Conservation (phyloP, 92 coral and sea anemone species). For the Porites lobata region DNA sequence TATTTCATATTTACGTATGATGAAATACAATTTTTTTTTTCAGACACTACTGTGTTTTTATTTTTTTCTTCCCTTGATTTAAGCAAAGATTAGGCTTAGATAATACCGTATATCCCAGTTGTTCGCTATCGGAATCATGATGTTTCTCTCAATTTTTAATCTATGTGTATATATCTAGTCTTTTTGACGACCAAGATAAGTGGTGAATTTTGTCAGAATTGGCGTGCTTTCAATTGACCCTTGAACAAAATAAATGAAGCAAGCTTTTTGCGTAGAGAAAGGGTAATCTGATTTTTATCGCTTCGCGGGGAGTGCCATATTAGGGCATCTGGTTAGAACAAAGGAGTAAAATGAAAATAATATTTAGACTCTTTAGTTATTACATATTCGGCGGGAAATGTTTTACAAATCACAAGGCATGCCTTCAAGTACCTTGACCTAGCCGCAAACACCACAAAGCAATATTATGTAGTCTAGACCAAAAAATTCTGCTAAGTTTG, state of each 20-base stretch:
- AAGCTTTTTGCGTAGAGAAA: neutral
- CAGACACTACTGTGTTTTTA: neutral
- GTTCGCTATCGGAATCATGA: too few species aligned
- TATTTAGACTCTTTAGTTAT: neutral
- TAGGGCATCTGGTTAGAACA: conserved; percentile 34
- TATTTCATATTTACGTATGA: neutral
- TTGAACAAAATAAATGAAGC: conserved; percentile 6
- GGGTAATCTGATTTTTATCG: conserved; percentile 14
- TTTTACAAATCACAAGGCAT: conserved; percentile 7
- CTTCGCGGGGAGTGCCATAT: conserved; percentile 10
- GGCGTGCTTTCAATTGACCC: neutral
- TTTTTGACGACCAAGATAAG: neutral
- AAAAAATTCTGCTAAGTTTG: neutral
- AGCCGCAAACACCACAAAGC: conserved; percentile 20
- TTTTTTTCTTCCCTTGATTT: neutral
- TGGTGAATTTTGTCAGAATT: too few species aligned
- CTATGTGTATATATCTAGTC: neutral
- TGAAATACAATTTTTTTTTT: neutral
- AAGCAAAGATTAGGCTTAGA: neutral
- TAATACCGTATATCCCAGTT: neutral
- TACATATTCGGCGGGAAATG: conserved; percentile 1
- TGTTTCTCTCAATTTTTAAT: neutral
- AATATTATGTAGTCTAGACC: conserved; percentile 23
- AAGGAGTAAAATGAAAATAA: neutral
- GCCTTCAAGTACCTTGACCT: neutral